Conservation (phyloP, 2,888 invertebrate species). For the Melinaea marsaeus region DNA sequence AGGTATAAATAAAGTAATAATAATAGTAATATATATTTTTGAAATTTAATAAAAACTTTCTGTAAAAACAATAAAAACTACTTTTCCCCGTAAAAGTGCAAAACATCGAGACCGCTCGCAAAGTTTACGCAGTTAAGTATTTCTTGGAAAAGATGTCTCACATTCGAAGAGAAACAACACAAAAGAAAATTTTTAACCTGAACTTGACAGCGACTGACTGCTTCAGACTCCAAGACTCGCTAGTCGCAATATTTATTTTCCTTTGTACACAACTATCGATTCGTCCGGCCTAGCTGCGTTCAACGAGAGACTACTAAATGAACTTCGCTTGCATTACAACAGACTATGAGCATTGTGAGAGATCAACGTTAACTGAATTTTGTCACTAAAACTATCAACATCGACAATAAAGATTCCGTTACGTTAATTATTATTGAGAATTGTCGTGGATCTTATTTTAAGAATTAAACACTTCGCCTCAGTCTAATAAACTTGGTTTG, state of each 20-base stretch:
- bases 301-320: not conserved
- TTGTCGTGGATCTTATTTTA: too few relatives aligned
- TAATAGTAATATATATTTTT: too few relatives aligned
- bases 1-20: too few relatives aligned
- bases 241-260: constrained; percentile 39
- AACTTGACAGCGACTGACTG: constrained; percentile 61
- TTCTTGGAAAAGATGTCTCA: constrained; percentile 31
- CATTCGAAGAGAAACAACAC: constrained; percentile 44
- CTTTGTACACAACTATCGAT: constrained; percentile 33
- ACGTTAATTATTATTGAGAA: too few relatives aligned
- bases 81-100: constrained; percentile 5
- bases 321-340: not conserved
- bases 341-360: constrained; percentile 14
- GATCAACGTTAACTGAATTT: constrained; percentile 14
- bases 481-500: too few relatives aligned
- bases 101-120: constrained; percentile 21
- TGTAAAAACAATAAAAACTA: not conserved
- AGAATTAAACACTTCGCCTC: too few relatives aligned
- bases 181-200: constrained; percentile 57
- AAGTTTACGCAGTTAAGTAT: constrained; percentile 27
- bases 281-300: constrained; percentile 35
- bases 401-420: too few relatives aligned
- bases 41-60: not conserved
- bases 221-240: constrained; percentile 35
- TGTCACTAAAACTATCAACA: constrained; percentile 3